Evolutionary conservation across 2,113 vertebrate genomes (phyloP).

Genomic region (Alethe diademata): DNA sequence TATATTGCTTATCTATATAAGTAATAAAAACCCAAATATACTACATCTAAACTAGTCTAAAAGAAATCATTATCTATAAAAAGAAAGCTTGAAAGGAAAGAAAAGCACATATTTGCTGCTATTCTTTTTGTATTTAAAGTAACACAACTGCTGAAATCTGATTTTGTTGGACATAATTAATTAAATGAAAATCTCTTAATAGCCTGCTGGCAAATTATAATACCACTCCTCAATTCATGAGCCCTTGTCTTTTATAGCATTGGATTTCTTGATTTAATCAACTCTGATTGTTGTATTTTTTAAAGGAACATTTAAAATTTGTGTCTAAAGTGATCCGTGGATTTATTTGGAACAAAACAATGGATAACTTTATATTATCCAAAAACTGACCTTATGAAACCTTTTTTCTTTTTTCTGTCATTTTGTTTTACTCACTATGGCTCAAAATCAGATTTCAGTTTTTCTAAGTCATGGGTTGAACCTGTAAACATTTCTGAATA

Average conservation of each 20-base stretch:
- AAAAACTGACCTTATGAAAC: not conserved
- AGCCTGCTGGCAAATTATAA: not conserved
- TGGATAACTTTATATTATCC: not conserved
- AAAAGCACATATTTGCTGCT: not conserved
- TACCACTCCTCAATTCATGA: not conserved
- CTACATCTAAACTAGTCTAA: not conserved
- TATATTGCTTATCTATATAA: not conserved
- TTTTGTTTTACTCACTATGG: not conserved
- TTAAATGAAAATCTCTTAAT: not conserved
- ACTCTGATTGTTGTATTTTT: not conserved
- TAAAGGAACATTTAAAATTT: not conserved
- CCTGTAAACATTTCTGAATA: not conserved
- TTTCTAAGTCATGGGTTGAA: not conserved
- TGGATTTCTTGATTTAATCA: not conserved
- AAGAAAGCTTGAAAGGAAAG: not conserved
- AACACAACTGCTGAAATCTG: not conserved
- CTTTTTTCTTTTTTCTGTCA: not conserved
- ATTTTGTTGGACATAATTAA: not conserved
- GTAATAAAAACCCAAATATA: not conserved
- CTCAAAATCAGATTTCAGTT: not conserved
- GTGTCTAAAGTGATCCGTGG: accelerated
- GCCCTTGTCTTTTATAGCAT: not conserved
- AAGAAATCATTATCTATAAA: not conserved
- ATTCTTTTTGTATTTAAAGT: not conserved
- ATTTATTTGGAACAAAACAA: not conserved